Percentiles rank a stretch among this genome's conserved stretches.
Evolutionary conservation across 2,797 vertebrate genomes (phyloP).

Genomic region (Pseudochromis fuscus): DNA sequence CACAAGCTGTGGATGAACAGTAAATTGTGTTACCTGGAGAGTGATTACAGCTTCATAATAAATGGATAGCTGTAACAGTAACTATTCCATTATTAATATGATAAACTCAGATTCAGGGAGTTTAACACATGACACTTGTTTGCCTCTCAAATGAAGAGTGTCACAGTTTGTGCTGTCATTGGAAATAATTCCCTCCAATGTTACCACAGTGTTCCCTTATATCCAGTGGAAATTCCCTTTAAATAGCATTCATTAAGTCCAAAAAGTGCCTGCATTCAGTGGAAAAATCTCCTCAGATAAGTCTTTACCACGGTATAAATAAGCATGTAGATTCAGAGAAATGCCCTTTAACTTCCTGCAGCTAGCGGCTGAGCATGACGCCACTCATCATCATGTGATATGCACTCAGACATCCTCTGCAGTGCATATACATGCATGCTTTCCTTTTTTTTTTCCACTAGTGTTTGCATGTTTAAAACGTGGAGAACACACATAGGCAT

Average conservation of each 20-base stretch:
- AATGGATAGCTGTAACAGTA: no score
- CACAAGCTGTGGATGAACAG: background rate
- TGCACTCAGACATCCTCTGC: slow-evolving; percentile 8
- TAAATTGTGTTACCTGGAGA: no score
- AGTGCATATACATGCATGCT: background rate
- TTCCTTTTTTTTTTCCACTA: background rate
- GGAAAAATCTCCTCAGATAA: slow-evolving; percentile 48
- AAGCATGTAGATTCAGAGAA: slow-evolving; percentile 34
- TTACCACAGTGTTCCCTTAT: slow-evolving; percentile 38
- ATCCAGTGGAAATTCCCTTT: slow-evolving; percentile 31
- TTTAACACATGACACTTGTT: background rate
- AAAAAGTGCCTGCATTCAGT: slow-evolving; percentile 37
- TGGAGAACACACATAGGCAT: background rate
- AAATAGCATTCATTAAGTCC: slow-evolving; percentile 18
- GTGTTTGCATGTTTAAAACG: slow-evolving; percentile 17
- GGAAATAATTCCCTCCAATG: slow-evolving; percentile 31
- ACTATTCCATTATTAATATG: no score
- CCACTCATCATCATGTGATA: slow-evolving; percentile 48
- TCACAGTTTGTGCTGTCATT: background rate
- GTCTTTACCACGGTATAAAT: slow-evolving; percentile 29
- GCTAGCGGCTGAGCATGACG: slow-evolving; percentile 24
- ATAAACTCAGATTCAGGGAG: background rate
- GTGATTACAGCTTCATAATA: no score
- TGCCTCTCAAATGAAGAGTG: background rate
- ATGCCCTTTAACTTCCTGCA: slow-evolving; percentile 30